phyloP scores from a whole-genome alignment of 2,797 vertebrate genomes.

The Onychomys torridus region DNA sequence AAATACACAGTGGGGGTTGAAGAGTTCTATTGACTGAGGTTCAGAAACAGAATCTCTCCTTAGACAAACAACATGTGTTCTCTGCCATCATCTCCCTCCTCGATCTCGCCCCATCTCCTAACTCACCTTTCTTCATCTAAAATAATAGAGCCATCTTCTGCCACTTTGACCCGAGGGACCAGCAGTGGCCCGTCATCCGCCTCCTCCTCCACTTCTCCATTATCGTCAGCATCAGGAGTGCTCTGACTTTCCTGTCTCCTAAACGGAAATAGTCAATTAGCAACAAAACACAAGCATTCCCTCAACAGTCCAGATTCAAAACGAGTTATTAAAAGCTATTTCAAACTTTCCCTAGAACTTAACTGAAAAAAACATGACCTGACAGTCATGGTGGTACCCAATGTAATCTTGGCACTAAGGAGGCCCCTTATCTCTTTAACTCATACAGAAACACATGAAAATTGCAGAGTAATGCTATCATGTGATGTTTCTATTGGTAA shows the following conservation, averaged over 20 bases:
- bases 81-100: background rate
- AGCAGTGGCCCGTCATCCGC: constrained; percentile 90
- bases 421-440: background rate
- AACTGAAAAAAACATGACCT: constrained; percentile 31
- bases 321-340: constrained; percentile 40
- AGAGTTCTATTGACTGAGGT: background rate
- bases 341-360: constrained; percentile 15
- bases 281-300: constrained; percentile 3
- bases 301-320: constrained; percentile 80
- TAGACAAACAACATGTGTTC: constrained; percentile 2
- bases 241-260: constrained; percentile 84
- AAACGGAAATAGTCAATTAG: constrained; percentile 44
- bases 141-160: constrained; percentile 98
- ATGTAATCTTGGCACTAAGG: background rate
- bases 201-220: constrained; percentile 85
- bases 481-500: background rate
- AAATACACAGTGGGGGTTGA: background rate
- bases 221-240: constrained; percentile 81
- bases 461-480: background rate
- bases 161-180: constrained; percentile 97
- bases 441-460: background rate
- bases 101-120: background rate
- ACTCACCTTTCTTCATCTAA: constrained; percentile 97
- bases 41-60: constrained; percentile 2
- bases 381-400: background rate